Base-by-base conservation (phyloP, 2,888 invertebrate genomes). In the Epinotia brunnichana region DNA sequence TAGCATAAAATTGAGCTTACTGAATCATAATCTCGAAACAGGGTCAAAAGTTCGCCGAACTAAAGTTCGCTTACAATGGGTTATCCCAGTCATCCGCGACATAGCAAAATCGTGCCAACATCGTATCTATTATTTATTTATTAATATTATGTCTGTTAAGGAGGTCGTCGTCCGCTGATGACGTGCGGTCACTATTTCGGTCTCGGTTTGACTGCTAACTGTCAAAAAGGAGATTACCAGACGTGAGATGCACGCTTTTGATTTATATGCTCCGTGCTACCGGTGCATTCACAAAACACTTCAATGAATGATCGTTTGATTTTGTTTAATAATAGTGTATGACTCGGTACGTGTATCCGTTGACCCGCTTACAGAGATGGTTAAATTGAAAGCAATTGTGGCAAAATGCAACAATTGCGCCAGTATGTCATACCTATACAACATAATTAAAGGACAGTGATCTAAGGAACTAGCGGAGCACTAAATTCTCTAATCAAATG, bases 201-300 rank as follows among this genome's bases (percentile, higher is more conserved):
- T 68, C 63, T 56, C 73, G n/a, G 72, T 29, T 73, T 73, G 73
- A 69, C 69, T 68, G 73, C 63, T 69, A 51, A 62, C 72, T 68
- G 72, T 73, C 69, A 62, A 69, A 73, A 59, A 72, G 51, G 41
- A 73, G 73, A 73, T 69, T 73, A 63, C 57, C 48, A 61, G 72
- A 62, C 67, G 53, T 21, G 60, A 60, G 60, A 61, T 66, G 61
- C 67, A 69, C 51, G 57, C 62, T 48, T 63, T 57, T 73, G 69
- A 73, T 73, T 62, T 69, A 73, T 73, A 17, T 41, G 57, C 63
- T 72, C 54, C 54, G 15, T 13, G 57, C 9, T 5, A 35, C 44
- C 53, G 29, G 10, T 59, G 56, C 61, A 67, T 63, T 41, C 63
- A 57, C 24, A 51, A 63, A 62, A 68, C 68, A 53, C 69, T 73